phyloP scores from a whole-genome alignment of 2,113 vertebrate species.

The Rhinolophus ferrumequinum region DNA sequence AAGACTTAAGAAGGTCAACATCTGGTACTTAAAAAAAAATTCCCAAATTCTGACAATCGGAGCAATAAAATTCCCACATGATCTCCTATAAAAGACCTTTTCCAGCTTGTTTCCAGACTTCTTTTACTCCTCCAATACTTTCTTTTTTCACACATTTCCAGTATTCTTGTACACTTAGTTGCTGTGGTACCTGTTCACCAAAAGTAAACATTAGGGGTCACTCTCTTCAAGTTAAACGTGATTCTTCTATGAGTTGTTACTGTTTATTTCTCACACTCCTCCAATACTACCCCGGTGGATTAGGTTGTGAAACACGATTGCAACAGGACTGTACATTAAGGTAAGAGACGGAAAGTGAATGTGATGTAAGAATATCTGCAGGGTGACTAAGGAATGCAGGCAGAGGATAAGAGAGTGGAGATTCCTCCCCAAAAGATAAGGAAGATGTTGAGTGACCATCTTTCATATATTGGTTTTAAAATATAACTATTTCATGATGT shows the following conservation, averaged over 20 bases:
- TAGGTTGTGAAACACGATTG: neutral
- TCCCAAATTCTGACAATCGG: constrained; percentile 14
- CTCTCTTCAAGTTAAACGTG: neutral
- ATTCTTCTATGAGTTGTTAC: neutral
- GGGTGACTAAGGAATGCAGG: neutral
- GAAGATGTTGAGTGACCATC: neutral
- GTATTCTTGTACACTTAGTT: constrained; percentile 92
- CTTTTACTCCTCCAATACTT: constrained; percentile 94
- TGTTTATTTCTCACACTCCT: neutral
- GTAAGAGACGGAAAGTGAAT: neutral
- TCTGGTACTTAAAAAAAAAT: constrained; percentile 23
- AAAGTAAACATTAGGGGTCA: neutral
- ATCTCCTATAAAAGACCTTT: constrained; percentile 88
- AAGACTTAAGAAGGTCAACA: constrained; percentile 41
- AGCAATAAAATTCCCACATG: neutral
- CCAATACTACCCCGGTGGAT: neutral
- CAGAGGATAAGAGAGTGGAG: too few species aligned
- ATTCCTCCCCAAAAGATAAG: neutral
- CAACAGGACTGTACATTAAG: neutral
- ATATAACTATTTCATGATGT: neutral
- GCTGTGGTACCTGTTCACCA: constrained; percentile 90
- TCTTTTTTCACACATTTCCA: constrained; percentile 98
- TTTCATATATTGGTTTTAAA: neutral
- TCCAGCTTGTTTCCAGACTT: constrained; percentile 89
- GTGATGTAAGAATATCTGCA: neutral